Evolutionary conservation across 2,113 vertebrate genomes (phyloP).

Genomic region (Telmatochromis brachygnathus): DNA sequence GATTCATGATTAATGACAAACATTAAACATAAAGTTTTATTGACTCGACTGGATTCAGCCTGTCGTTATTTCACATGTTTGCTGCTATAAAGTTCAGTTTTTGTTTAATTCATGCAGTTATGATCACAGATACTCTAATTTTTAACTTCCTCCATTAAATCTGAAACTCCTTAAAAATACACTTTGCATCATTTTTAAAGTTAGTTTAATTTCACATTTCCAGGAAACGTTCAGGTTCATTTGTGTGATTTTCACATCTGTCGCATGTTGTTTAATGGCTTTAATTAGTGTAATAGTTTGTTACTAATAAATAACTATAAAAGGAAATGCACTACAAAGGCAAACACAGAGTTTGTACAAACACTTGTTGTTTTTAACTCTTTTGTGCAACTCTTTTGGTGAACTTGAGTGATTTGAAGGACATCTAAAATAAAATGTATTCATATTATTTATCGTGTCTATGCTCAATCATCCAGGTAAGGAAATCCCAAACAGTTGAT

Average conservation of each 20-base stretch:
- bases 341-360: background rate
- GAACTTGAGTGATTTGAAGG: background rate
- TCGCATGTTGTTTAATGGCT: accelerated
- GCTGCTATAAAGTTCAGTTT: background rate
- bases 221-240: accelerated
- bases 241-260: accelerated
- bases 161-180: accelerated
- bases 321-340: background rate
- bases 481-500: accelerated
- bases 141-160: accelerated
- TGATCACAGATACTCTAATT: background rate
- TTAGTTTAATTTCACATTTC: accelerated
- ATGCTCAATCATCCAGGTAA: background rate
- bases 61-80: background rate
- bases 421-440: accelerated
- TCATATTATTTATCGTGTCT: background rate
- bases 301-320: accelerated
- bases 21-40: background rate
- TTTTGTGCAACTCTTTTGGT: background rate
- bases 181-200: accelerated
- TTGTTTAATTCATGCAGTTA: accelerated
- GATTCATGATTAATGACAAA: conserved; percentile 84
- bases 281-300: background rate
- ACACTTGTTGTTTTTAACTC: accelerated
- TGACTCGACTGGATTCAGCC: background rate